Evolutionary conservation across 2,888 invertebrate genomes (phyloP).

Genomic region (Chloroclysta siterata): DNA sequence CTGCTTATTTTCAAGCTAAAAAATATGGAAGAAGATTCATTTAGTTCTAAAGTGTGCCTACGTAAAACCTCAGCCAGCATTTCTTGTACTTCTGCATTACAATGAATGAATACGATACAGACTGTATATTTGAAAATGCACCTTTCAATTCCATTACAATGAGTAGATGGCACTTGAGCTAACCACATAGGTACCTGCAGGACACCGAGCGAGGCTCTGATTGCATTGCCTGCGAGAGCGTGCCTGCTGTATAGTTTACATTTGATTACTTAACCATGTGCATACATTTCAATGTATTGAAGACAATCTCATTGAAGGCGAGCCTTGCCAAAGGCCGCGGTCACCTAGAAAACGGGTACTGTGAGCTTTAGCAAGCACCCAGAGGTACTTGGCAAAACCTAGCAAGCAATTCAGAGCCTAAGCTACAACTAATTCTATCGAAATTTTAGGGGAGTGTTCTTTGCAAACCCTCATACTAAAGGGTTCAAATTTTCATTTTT

Average conservation of each 20-base stretch:
- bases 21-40: too few relatives aligned
- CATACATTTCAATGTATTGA: slow-evolving; percentile 52
- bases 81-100: not conserved
- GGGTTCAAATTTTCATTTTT: too few relatives aligned
- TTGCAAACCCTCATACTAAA: too few relatives aligned
- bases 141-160: slow-evolving; percentile 12
- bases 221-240: slow-evolving; percentile 13
- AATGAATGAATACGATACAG: not conserved
- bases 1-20: too few relatives aligned
- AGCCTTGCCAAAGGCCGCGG: slow-evolving; percentile 26
- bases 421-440: too few relatives aligned
- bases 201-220: slow-evolving; percentile 10
- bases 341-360: slow-evolving; percentile 4
- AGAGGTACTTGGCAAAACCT: too few relatives aligned
- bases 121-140: slow-evolving; percentile 8
- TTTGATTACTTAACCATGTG: slow-evolving; percentile 49
- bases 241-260: slow-evolving; percentile 34
- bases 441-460: too few relatives aligned
- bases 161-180: slow-evolving; percentile 3
- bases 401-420: too few relatives aligned
- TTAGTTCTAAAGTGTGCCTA: too few relatives aligned
- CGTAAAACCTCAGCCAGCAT: too few relatives aligned
- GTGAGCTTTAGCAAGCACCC: not conserved
- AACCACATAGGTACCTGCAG: slow-evolving; percentile 2
- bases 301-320: slow-evolving; percentile 41